Evolutionary conservation across 1,140 invertebrate species (phyloP), one percentile per base, ranked within the genome.

Genomic region (Coelopa frigida): DNA sequence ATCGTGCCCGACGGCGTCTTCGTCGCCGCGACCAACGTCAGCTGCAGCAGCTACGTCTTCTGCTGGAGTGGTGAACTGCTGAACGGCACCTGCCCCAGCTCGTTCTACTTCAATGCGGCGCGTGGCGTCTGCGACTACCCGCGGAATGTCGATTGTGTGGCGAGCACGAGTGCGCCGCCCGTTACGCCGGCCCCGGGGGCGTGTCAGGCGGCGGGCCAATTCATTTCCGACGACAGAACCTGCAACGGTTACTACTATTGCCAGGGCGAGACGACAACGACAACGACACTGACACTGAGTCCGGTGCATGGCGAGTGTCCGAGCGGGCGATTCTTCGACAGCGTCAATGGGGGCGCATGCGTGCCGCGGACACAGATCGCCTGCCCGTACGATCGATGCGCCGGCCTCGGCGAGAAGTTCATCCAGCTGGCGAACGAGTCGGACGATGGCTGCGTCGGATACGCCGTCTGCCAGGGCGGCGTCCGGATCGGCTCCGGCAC

Each of bases 221-320:
- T 66, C 14, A 37, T 66, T 1, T 57, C 62, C 5, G 62, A 66
- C 33, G 37, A 52, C 5, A 15, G 11, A 1, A 51, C 52, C 12
- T 66, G 62, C 21, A 60, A 65, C 15, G 62, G 62, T 5, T 66
- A 62, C 35, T 65, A 58, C 15, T 62, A 59, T 7, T 66, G 62
- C 39, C 33, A 14, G 5, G 12, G 12, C 17, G 26, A 3, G 29
- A 40, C 2, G 59, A 54, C 0, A 10, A 7, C 12, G 14, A 15
- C 8, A 35, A 56, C 39, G n/a, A n/a, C n/a, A n/a, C n/a, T n/a
- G n/a, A n/a, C n/a, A 52, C 61, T 15, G 20, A 50, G 2, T n/a
- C 15, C 62, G 33, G 42, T 47, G 29, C 58, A 66, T 23, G 58
- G 58, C n/a, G 39, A 32, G 4, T 66, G 62, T 37, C 46, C 51